phyloP scores from a whole-genome alignment of 2,113 vertebrate genomes.

The Myiagra hebetior region DNA sequence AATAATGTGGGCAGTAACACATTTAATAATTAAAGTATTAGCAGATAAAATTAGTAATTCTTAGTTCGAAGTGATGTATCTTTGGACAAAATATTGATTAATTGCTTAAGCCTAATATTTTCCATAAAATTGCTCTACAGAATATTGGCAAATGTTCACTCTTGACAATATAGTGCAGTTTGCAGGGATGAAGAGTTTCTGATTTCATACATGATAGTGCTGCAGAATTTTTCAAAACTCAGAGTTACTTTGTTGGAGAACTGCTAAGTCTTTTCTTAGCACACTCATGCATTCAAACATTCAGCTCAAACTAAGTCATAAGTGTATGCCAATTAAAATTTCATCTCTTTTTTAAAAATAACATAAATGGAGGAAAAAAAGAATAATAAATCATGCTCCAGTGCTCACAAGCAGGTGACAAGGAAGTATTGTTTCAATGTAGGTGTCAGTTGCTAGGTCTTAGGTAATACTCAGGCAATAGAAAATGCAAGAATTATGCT shows the following conservation, averaged over 20 bases:
- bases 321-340: neutral
- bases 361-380: neutral
- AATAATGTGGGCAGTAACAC: neutral
- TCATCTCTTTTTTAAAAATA: neutral
- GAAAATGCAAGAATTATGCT: neutral
- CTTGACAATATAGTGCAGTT: neutral
- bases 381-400: neutral
- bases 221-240: neutral
- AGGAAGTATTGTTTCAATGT: neutral
- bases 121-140: neutral
- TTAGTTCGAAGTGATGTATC: neutral
- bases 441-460: neutral
- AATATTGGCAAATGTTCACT: neutral
- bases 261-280: neutral
- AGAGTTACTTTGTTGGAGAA: neutral
- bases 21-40: neutral
- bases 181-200: neutral
- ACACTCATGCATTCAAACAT: neutral
- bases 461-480: neutral
- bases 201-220: neutral
- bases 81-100: neutral
- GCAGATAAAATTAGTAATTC: neutral
- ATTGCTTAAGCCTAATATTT: neutral
- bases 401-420: neutral
- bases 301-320: neutral